Base-by-base conservation (phyloP, 2,113 vertebrate genomes). In the Verasper variegatus region DNA sequence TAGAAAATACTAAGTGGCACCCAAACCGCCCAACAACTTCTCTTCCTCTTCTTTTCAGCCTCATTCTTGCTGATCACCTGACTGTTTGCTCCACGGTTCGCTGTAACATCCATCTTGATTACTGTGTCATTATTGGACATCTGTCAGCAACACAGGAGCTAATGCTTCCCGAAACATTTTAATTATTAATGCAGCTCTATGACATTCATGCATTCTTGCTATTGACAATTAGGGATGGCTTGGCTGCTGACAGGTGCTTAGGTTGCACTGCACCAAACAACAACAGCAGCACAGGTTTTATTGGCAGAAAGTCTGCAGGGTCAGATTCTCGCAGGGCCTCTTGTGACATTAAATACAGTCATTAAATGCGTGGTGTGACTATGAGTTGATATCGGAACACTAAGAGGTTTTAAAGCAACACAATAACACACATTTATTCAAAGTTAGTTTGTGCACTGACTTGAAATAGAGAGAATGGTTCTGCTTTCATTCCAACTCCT, bases 51-150 rank as follows among this genome's bases (percentile, higher is more conserved):
- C 31, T 31, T 59, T 45, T 45, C 54, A 24, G 12, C 31, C 12
- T 27, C 24, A 20, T 71, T 54, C 23, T 55, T 58, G 26, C 51
- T 68, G 15, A 73, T 72, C 21, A 8, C 21, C 27, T 11, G 23
- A 47, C 76, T 59, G 51, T 60, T 76, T 63, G 21, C 66, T 24
- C 0, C 42, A 55, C 26, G 54, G 54, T 67, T 37, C 15, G 72
- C 47, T 40, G 42, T 26, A 45, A 56, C 26, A 63, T 52, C 68
- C 51, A 23, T 24, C 27, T 49, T 26, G 31, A 54, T 70, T 62
- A 73, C 69, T 74, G 61, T 62, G 24, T 76, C 24, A 24, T 84
- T 78, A 84, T 71, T 74, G 61, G 70, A 61, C 70, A 85, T 89
- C 73, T 74, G 63, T 74, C 78, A 75, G 56, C 55, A 63, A 52